phyloP scores from a whole-genome alignment of 2,888 invertebrate species.

The Carterocephalus palaemon region DNA sequence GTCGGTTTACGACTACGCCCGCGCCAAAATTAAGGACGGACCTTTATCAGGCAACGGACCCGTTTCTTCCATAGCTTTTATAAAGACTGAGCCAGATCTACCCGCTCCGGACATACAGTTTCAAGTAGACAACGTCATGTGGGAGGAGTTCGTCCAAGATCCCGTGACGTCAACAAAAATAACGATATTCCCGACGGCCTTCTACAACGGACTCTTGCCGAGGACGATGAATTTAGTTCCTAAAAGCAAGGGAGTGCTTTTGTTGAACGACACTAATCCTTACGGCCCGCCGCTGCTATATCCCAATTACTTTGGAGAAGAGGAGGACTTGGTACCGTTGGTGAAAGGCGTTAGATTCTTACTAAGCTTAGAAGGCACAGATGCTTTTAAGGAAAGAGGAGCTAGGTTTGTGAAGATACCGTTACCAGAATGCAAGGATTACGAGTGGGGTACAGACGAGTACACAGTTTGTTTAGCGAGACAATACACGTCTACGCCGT shows the following conservation, averaged over 20 bases:
- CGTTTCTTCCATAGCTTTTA: conserved; percentile 75
- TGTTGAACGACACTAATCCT: conserved; percentile 82
- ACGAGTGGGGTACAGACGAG: conserved; percentile 78
- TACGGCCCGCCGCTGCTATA: conserved; percentile 83
- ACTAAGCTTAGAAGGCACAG: conserved; percentile 75
- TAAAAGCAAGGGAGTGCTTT: conserved; percentile 79
- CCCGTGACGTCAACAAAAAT: conserved; percentile 60
- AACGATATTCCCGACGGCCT: conserved; percentile 71
- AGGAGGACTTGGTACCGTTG: conserved; percentile 78
- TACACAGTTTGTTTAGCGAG: conserved; percentile 82
- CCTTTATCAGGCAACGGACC: conserved; percentile 77
- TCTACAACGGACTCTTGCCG: conserved; percentile 78
- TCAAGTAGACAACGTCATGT: conserved; percentile 69
- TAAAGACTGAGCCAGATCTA: conserved; percentile 66
- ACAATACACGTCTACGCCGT: conserved; percentile 76
- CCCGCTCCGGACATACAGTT: conserved; percentile 82
- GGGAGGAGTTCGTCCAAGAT: conserved; percentile 73
- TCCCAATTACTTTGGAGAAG: conserved; percentile 80
- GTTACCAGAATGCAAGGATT: conserved; percentile 78
- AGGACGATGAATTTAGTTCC: conserved; percentile 80
- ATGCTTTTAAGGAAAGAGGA: conserved; percentile 76
- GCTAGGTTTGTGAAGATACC: conserved; percentile 73
- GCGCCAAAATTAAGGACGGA: conserved; percentile 52
- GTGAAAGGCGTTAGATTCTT: conserved; percentile 80
- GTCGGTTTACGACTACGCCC: conserved; percentile 58